These are phyloP conservation scores for Paracyclopina nana DNA, from an alignment of 1,140 invertebrate genomes.

Conservation along the genomic window DNA sequence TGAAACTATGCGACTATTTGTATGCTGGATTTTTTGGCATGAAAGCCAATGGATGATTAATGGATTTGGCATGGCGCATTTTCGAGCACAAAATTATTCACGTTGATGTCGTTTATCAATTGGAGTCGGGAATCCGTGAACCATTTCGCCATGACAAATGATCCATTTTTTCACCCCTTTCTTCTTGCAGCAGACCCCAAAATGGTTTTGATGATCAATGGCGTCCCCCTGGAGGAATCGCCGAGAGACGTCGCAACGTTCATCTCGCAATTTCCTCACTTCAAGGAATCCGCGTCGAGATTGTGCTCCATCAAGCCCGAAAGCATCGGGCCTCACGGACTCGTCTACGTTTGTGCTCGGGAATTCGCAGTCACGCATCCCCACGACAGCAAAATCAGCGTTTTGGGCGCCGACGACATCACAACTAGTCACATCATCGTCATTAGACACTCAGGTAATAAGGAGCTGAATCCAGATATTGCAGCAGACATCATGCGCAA, in stretches of 20 bases:
- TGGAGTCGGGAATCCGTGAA: too few relatives aligned
- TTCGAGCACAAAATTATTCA: too few relatives aligned
- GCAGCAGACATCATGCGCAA: not conserved
- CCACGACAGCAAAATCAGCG: slow-evolving; percentile 71
- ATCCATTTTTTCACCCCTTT: too few relatives aligned
- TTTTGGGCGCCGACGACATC: slow-evolving; percentile 77
- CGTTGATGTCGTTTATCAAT: too few relatives aligned
- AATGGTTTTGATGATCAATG: slow-evolving; percentile 71
- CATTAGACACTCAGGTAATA: slow-evolving; percentile 68
- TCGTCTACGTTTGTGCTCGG: slow-evolving; percentile 70
- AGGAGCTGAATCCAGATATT: not conserved
- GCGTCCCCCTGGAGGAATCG: slow-evolving; percentile 59
- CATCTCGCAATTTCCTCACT: slow-evolving; percentile 54
- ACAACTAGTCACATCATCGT: slow-evolving; percentile 81
- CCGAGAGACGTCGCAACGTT: slow-evolving; percentile 54
- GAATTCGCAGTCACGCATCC: slow-evolving; percentile 73
- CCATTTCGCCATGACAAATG: too few relatives aligned
- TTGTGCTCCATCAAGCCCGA: slow-evolving; percentile 49
- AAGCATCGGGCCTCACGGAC: slow-evolving; percentile 54
- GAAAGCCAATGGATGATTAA: too few relatives aligned
- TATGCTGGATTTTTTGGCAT: too few relatives aligned
- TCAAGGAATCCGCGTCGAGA: slow-evolving; percentile 58
- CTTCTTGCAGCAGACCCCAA: too few relatives aligned
- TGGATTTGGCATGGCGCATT: too few relatives aligned
- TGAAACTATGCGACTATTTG: too few relatives aligned